phyloP scores from a whole-genome alignment of 2,797 vertebrate genomes.

The Syndactyla subalaris region DNA sequence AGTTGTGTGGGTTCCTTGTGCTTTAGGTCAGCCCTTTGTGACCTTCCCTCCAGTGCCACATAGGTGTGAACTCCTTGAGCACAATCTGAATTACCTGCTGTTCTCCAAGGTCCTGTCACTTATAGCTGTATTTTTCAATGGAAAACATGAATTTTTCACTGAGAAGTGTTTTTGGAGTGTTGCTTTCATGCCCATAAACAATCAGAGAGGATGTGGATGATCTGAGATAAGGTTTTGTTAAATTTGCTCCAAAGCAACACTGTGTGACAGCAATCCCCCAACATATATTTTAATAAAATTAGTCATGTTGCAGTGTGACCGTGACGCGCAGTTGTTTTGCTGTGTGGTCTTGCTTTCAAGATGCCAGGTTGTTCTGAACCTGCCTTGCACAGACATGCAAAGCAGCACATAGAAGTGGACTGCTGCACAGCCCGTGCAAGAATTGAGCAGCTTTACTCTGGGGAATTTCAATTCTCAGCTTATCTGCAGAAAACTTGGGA shows the following conservation, averaged over 20 bases:
- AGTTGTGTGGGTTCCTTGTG: not conserved
- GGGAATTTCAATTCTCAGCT: conserved; percentile 29
- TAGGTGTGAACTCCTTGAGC: not conserved
- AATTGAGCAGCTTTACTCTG: not conserved
- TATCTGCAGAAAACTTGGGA: conserved; percentile 29
- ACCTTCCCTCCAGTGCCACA: not conserved
- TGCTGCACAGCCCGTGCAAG: not conserved
- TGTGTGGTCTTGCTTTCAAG: not conserved
- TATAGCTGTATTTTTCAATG: not conserved
- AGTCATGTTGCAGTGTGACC: not conserved
- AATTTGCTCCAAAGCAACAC: not conserved
- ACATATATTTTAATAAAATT: not conserved
- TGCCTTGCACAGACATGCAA: not conserved
- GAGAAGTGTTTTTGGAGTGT: not conserved
- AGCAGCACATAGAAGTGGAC: not conserved
- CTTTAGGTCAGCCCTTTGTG: not conserved
- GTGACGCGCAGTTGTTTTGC: not conserved
- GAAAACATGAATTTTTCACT: not conserved
- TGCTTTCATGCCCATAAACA: not conserved
- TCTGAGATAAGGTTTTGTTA: not conserved
- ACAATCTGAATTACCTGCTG: not conserved
- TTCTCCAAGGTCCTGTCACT: not conserved
- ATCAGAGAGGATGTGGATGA: not conserved
- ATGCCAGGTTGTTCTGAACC: not conserved
- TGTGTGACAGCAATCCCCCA: not conserved